A percentile compares a stretch with the other conserved stretches of the same genome.
These are phyloP conservation scores for Anastrepha ludens DNA, from an alignment of 1,140 invertebrate genomes.

Conservation along the genomic window DNA sequence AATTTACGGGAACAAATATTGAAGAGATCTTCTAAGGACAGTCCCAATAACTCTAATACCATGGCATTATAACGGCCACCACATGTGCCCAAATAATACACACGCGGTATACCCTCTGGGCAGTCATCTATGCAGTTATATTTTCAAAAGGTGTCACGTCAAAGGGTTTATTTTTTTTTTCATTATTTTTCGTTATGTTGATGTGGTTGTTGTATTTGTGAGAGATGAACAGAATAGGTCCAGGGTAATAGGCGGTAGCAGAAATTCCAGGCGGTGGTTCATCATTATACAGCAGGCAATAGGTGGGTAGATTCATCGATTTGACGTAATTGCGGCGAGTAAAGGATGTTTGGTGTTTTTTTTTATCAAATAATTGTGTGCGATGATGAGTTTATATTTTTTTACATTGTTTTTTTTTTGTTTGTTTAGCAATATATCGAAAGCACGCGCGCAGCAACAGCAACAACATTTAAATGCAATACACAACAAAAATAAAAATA, in stretches of 20 bases:
- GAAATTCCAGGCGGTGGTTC: background rate
- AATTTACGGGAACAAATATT: slow-evolving; percentile 86
- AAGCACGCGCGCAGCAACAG: slow-evolving; percentile 35
- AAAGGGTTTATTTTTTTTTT: background rate
- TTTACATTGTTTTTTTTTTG: slow-evolving; percentile 54
- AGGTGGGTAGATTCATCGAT: slow-evolving; percentile 3
- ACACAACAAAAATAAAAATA: slow-evolving; percentile 23
- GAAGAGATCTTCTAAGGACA: slow-evolving; percentile 88
- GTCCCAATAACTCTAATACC: slow-evolving; percentile 86
- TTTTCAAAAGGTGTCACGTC: background rate
- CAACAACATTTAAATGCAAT: slow-evolving; percentile 38
- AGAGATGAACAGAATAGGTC: background rate
- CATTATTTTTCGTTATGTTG: slow-evolving; percentile 10
- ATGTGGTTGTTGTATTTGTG: background rate
- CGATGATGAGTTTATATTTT: slow-evolving; percentile 20
- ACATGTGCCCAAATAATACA: slow-evolving; percentile 91
- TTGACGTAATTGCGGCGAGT: background rate
- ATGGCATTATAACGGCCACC: slow-evolving; percentile 88
- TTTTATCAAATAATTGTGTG: background rate
- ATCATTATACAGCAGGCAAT: background rate
- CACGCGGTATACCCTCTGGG: slow-evolving; percentile 84
- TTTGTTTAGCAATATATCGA: slow-evolving; percentile 31
- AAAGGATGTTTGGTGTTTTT: background rate
- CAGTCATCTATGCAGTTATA: slow-evolving; percentile 74
- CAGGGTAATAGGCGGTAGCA: background rate